Conservation (phyloP, 2,113 vertebrate species). For the Podarcis raffonei region DNA sequence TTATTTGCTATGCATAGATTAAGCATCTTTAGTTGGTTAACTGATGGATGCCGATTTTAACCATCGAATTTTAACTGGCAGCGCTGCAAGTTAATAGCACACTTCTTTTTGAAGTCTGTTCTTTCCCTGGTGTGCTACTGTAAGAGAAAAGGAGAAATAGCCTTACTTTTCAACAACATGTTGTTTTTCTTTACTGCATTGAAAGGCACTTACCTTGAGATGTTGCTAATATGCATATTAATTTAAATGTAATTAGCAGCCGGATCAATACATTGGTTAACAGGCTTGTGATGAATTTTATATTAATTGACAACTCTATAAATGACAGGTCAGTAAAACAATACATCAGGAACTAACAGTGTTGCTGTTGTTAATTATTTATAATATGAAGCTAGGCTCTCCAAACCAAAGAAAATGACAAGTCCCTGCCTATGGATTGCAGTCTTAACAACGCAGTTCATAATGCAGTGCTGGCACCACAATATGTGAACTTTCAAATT, state of each 20-base stretch:
- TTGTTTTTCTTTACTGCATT: not conserved
- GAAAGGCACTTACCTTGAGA: not conserved
- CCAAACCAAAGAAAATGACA: not conserved
- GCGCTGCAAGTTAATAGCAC: not conserved
- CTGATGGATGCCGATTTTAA: not conserved
- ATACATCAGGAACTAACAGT: not conserved
- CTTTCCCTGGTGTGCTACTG: not conserved
- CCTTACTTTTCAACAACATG: not conserved
- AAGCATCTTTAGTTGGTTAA: not conserved
- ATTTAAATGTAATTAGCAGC: not conserved
- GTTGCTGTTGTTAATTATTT: not conserved
- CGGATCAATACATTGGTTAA: not conserved
- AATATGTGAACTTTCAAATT: not conserved
- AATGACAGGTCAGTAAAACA: not conserved
- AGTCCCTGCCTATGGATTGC: not conserved
- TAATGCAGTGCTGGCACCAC: not conserved
- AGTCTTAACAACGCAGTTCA: not conserved
- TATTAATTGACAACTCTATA: not conserved
- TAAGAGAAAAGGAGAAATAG: not conserved
- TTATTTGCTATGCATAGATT: not conserved
- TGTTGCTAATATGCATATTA: not conserved
- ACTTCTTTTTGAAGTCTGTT: not conserved
- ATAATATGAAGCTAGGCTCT: not conserved
- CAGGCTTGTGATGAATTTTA: not conserved
- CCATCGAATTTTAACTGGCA: not conserved